Evolutionary conservation across 1,140 invertebrate species (phyloP), one percentile per base, ranked within the genome.

Genomic region (Macrobrachium rosenbergii): DNA sequence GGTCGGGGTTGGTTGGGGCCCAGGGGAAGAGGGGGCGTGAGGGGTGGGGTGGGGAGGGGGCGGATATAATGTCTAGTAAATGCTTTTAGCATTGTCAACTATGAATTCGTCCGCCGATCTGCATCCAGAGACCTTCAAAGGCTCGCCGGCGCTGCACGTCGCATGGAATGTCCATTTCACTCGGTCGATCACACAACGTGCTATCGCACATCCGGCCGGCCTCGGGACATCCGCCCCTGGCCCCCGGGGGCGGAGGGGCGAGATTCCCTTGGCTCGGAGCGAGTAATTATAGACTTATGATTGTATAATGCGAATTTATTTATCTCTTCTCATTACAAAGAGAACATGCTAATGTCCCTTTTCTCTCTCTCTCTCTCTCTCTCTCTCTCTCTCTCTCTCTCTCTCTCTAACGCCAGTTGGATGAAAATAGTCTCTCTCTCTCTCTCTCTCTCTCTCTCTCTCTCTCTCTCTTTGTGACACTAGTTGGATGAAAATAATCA

Each of bases 31-130:
- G 45, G 52, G 23, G 10, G 19, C 0, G 23, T 37, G 21, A 80
- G 8, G 64, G 67, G 52, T 28, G 45, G 5, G 23, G 23, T 69
- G 21, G 10, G n/a, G 45, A 43, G 11, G 37, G 82, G 19, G 3
- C 7, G 43, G 17, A 21, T 73, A 52, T 84, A 84, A 77, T 84
- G 73, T 72, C 73, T 72, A 84, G 82, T 84, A 84, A 84, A 84
- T 84, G 82, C 81, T 87, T 83, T 80, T 77, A 87, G 81, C 84
- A 81, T 87, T 87, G 78, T 87, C 84, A 87, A 87, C 84, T 87
- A 87, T 87, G 84, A 87, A 87, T 87, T 77, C 84, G 84, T 76
- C 84, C 84, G 81, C 75, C 81, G 84, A 87, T 87, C 81, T 87
- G 84, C 84, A 87, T 87, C 78, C 67, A 59, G 19, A 59, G 78